phyloP scores from a whole-genome alignment of 1,140 invertebrate species.

The Bombus polaris region DNA sequence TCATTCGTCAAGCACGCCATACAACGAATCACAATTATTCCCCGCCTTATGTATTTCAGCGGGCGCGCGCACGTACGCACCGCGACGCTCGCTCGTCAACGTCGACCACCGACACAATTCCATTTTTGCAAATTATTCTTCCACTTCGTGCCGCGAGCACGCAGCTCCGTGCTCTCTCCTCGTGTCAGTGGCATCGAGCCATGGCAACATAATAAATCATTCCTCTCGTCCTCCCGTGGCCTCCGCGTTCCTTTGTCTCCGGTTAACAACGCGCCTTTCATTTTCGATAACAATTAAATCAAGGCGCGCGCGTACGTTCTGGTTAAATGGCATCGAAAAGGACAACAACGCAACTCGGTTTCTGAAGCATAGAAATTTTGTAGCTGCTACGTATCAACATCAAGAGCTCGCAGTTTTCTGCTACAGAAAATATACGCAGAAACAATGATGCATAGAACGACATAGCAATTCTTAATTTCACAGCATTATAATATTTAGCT shows the following conservation, averaged over 20 bases:
- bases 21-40: conserved; percentile 68
- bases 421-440: neutral
- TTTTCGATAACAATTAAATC: conserved; percentile 13
- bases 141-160: conserved; percentile 36
- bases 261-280: neutral
- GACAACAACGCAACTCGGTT: neutral
- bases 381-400: neutral
- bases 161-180: neutral
- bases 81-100: conserved; percentile 44
- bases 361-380: neutral
- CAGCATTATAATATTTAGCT: neutral
- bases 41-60: conserved; percentile 60
- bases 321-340: neutral
- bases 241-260: neutral
- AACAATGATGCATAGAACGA: neutral
- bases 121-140: conserved; percentile 70
- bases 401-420: neutral
- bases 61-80: conserved; percentile 20
- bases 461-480: neutral
- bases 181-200: conserved; percentile 39
- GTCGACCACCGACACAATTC: conserved; percentile 57
- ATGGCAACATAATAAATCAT: conserved; percentile 63
- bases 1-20: conserved; percentile 63
- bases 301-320: neutral
- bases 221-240: conserved; percentile 10